Evolutionary conservation across 2,888 invertebrate species (phyloP).

Genomic region (Protophormia terraenovae): DNA sequence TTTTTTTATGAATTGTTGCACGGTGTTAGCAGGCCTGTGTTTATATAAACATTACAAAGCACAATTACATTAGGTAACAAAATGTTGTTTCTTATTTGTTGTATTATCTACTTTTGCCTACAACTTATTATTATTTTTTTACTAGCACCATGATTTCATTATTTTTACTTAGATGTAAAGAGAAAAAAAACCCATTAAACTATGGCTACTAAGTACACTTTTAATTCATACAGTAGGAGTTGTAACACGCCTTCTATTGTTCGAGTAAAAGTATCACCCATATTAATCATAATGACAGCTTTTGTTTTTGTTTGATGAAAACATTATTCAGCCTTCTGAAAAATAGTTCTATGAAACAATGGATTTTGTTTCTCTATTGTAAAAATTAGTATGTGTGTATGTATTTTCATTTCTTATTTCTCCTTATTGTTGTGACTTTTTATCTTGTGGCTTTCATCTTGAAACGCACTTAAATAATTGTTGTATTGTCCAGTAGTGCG

Average conservation of each 20-base stretch:
- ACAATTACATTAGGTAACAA: too few species aligned
- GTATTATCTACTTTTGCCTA: neutral
- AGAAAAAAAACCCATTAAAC: neutral
- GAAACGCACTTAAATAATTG: neutral
- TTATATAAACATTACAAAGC: too few species aligned
- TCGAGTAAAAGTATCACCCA: neutral
- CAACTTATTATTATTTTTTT: neutral
- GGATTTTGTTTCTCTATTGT: neutral
- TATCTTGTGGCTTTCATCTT: neutral
- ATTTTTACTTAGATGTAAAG: neutral
- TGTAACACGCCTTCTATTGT: neutral
- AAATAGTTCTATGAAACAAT: neutral
- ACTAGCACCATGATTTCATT: neutral
- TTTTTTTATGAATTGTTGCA: too few species aligned
- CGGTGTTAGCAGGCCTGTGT: too few species aligned
- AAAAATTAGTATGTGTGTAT: neutral
- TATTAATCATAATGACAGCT: neutral
- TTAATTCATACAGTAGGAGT: neutral
- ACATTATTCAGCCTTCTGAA: neutral
- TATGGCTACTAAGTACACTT: neutral
- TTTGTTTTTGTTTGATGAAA: neutral
- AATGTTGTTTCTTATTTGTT: too few species aligned
- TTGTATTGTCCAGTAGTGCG: neutral
- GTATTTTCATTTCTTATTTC: neutral
- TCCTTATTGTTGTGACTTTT: neutral